Conservation (phyloP, 2,888 invertebrate species). For the Acleris literana region DNA sequence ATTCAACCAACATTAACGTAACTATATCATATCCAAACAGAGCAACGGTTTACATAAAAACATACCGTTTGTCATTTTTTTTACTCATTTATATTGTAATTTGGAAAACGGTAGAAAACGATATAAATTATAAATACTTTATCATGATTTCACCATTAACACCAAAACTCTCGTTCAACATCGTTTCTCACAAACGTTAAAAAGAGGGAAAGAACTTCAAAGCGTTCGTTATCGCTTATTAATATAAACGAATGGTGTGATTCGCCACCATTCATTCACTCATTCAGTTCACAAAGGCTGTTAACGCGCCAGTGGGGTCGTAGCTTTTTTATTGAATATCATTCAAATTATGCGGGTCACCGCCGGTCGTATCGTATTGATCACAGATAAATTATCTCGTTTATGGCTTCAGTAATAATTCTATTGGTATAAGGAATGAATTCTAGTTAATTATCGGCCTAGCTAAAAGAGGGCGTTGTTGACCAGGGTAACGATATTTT, state of each 20-base stretch:
- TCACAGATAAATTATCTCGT: slow-evolving; percentile 31
- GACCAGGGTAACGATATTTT: not conserved
- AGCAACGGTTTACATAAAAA: no score
- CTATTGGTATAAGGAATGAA: slow-evolving; percentile 16
- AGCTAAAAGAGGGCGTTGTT: not conserved
- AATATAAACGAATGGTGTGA: slow-evolving; percentile 56
- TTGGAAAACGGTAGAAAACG: no score
- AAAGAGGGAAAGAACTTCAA: slow-evolving; percentile 24
- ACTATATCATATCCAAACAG: no score
- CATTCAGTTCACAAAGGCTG: slow-evolving; percentile 58
- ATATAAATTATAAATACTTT: not conserved
- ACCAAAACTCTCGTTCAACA: slow-evolving; percentile 4
- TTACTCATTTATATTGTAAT: no score
- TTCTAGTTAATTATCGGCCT: slow-evolving; percentile 1
- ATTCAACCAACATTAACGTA: no score
- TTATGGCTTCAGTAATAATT: slow-evolving; percentile 27
- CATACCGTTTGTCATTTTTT: no score
- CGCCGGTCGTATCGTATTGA: slow-evolving; percentile 31
- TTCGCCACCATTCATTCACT: slow-evolving; percentile 56
- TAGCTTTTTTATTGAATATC: slow-evolving; percentile 72
- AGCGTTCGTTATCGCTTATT: slow-evolving; percentile 42
- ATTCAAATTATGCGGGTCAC: slow-evolving; percentile 69
- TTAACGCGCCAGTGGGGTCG: slow-evolving; percentile 57
- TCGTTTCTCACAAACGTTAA: slow-evolving; percentile 18
- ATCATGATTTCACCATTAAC: not conserved